Percentiles rank a stretch among this genome's conserved stretches.
Evolutionary conservation across 2,888 invertebrate species (phyloP).

Genomic region (Diachrysia chrysitis): DNA sequence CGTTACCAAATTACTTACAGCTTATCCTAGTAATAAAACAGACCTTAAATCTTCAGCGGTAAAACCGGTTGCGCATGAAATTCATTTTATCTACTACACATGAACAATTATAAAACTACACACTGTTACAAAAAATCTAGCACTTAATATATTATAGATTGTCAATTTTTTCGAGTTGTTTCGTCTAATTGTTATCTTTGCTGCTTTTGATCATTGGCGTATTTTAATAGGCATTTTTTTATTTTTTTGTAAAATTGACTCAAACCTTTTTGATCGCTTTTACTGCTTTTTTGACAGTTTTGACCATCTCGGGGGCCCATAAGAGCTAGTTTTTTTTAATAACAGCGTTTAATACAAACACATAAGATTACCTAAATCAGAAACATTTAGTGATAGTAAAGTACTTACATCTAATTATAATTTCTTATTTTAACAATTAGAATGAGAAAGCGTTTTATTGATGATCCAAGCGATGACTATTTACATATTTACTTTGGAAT

Average conservation of each 20-base stretch:
- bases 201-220: too few relatives aligned
- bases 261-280: too few relatives aligned
- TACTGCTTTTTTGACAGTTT: too few relatives aligned
- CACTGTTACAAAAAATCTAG: slow-evolving; percentile 5
- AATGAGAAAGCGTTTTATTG: slow-evolving; percentile 65
- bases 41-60: slow-evolving; percentile 47
- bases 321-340: background rate
- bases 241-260: too few relatives aligned
- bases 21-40: slow-evolving; percentile 54
- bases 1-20: slow-evolving; percentile 47
- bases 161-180: background rate
- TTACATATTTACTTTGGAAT: slow-evolving; percentile 77
- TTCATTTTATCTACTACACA: slow-evolving; percentile 55
- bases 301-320: too few relatives aligned
- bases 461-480: slow-evolving; percentile 76
- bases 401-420: slow-evolving; percentile 61
- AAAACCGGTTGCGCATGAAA: slow-evolving; percentile 47
- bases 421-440: slow-evolving; percentile 66
- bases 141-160: background rate
- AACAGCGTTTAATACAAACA: slow-evolving; percentile 40
- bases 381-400: slow-evolving; percentile 59
- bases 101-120: slow-evolving; percentile 49
- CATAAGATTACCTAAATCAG: slow-evolving; percentile 52
- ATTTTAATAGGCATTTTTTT: too few relatives aligned
- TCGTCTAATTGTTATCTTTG: background rate